Evolutionary conservation across 2,797 vertebrate genomes (phyloP), one percentile per base, ranked within the genome.

Genomic region (Enteromius anoplus): DNA sequence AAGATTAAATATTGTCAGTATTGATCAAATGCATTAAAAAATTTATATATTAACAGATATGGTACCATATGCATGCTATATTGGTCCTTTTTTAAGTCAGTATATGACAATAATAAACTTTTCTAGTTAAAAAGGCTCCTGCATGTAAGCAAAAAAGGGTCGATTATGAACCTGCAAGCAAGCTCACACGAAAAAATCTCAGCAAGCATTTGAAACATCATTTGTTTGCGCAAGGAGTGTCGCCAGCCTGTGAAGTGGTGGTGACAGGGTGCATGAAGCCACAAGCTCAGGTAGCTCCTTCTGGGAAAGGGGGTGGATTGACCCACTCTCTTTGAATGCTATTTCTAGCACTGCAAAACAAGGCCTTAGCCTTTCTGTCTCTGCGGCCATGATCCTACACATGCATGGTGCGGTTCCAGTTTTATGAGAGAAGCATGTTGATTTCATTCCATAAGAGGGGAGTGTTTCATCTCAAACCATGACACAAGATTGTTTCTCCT

Each of bases 191-290:
- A n/a, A 51, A 78, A 65, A 87, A 85, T 85, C 84, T 80, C 70
- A 69, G 79, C 55, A 45, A 66, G 81, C 65, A 83, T 80, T 84
- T 80, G 75, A 84, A 85, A 26, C 79, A 42, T 80, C 60, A 73
- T 82, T 82, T 87, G 83, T 95, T 94, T 93, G 93, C 92, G 92
- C 91, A 93, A 92, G 93, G 93, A 93, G 93, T 94, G 94, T 93
- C 92, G 87, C 92, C 88, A 88, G 90, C 89, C 90, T 90, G 89
- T 87, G 91, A 90, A 91, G 92, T 91, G 92, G 93, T 91, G 92
- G 92, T 93, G 93, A 93, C 91, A 93, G 89, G 88, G 89, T 90
- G 88, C 90, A 89, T 42, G 79, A 82, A 78, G 79, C 68, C 49
- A 29, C 80, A 81, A 69, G 69, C 60, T 79, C 45, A 76, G 84